A percentile compares a stretch with the other conserved stretches of the same genome.
Conservation (phyloP, 2,797 vertebrate genomes). For the Poecile montanus region DNA sequence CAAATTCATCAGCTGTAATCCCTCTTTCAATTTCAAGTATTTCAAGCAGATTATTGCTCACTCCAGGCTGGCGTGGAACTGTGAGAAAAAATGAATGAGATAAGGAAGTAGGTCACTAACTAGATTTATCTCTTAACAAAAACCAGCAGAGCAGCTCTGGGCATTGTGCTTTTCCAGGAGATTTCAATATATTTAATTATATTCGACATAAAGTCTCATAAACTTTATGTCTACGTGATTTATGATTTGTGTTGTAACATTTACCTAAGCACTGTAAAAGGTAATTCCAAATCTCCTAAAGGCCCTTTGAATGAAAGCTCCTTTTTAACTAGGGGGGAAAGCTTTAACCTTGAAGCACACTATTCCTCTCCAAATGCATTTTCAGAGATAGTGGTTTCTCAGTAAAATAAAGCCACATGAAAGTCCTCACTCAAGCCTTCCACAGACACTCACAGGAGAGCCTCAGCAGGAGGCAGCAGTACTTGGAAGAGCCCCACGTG, state of each 20-base stretch:
- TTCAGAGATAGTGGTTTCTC: background rate
- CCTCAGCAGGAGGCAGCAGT: background rate
- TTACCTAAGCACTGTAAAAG: background rate
- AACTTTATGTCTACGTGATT: background rate
- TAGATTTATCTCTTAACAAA: slow-evolving; percentile 7
- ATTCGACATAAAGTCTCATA: background rate
- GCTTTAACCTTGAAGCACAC: background rate
- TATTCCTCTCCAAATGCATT: background rate
- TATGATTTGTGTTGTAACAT: background rate
- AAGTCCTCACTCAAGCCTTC: background rate
- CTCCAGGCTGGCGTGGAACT: slow-evolving; percentile 90
- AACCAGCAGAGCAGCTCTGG: background rate
- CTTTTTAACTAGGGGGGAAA: background rate
- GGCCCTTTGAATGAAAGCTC: background rate
- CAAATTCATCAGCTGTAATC: slow-evolving; percentile 86
- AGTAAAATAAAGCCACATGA: background rate
- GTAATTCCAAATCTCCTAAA: background rate
- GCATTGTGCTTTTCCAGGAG: background rate
- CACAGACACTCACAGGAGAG: background rate
- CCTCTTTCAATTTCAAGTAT: slow-evolving; percentile 93
- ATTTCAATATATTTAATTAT: slow-evolving; percentile 17
- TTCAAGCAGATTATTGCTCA: slow-evolving; percentile 85
- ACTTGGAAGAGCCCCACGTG: background rate
- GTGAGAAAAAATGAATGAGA: slow-evolving; percentile 36
- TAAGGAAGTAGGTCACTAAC: background rate